Conservation (phyloP, 2,888 invertebrate genomes). For the Caenorhabditis afra region DNA sequence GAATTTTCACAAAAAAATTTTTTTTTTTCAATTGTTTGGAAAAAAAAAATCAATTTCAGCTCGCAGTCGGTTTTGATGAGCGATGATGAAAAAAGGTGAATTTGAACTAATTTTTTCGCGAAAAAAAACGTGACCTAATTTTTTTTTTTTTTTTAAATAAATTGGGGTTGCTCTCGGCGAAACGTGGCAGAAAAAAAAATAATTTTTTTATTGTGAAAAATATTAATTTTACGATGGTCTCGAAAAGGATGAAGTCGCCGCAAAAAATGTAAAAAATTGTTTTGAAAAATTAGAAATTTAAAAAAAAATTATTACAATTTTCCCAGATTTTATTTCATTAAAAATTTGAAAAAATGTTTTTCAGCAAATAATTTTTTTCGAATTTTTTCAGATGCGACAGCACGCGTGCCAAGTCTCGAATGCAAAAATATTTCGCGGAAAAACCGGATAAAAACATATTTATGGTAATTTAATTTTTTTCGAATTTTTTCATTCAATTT, state of each 20-base stretch:
- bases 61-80: constrained; percentile 27
- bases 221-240: too few relatives aligned
- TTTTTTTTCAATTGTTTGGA: too few relatives aligned
- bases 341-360: neutral
- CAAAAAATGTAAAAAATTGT: too few relatives aligned
- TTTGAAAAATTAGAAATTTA: neutral
- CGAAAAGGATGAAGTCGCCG: too few relatives aligned
- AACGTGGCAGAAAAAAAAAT: too few relatives aligned
- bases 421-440: constrained; percentile 65
- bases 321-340: neutral
- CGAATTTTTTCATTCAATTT: too few relatives aligned
- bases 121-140: constrained; percentile 21
- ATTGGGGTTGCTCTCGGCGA: too few relatives aligned
- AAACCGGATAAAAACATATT: constrained; percentile 65
- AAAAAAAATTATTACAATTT: constrained; percentile 2
- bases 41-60: neutral
- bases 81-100: constrained; percentile 14
- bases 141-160: too few relatives aligned
- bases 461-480: constrained; percentile 24
- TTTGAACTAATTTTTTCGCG: too few relatives aligned
- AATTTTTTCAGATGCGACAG: constrained; percentile 37
- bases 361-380: too few relatives aligned
- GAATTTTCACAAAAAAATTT: too few relatives aligned
- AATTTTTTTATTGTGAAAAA: too few relatives aligned
- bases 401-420: constrained; percentile 34